These are phyloP conservation scores for Ostrea denselamellosa DNA, from an alignment of 1,140 invertebrate species.

Conservation along the genomic window DNA sequence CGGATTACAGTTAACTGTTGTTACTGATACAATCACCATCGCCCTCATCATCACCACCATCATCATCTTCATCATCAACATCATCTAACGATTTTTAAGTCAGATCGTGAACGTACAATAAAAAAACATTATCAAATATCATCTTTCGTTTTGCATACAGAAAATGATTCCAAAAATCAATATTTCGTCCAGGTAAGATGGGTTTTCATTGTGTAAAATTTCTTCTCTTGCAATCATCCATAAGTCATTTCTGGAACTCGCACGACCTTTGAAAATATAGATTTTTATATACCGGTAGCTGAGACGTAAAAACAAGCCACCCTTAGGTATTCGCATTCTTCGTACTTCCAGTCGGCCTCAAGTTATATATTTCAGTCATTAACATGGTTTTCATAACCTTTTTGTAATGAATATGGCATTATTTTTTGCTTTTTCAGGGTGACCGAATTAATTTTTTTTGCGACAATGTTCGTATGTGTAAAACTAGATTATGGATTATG, in stretches of 20 bases:
- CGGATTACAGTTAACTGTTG: too few relatives aligned
- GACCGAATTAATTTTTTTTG: not conserved
- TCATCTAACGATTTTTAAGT: too few relatives aligned
- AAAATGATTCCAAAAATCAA: not conserved
- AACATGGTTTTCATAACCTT: not conserved
- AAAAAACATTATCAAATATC: not conserved
- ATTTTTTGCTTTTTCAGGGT: not conserved
- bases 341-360: not conserved
- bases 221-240: not conserved
- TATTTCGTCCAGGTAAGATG: constrained; percentile 1
- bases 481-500: too few relatives aligned
- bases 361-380: not conserved
- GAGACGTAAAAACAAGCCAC: not conserved
- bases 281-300: not conserved
- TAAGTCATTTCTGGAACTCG: not conserved
- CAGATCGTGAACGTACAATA: not conserved
- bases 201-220: not conserved
- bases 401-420: not conserved
- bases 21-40: too few relatives aligned
- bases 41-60: too few relatives aligned
- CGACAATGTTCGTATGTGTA: too few relatives aligned
- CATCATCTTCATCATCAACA: too few relatives aligned
- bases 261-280: not conserved
- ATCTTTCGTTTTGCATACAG: not conserved
- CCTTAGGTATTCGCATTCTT: not conserved